A percentile compares a stretch with the other conserved stretches of the same genome.
These are phyloP conservation scores for Nomada ruficornis DNA, from an alignment of 2,888 invertebrate species.

Conservation along the genomic window DNA sequence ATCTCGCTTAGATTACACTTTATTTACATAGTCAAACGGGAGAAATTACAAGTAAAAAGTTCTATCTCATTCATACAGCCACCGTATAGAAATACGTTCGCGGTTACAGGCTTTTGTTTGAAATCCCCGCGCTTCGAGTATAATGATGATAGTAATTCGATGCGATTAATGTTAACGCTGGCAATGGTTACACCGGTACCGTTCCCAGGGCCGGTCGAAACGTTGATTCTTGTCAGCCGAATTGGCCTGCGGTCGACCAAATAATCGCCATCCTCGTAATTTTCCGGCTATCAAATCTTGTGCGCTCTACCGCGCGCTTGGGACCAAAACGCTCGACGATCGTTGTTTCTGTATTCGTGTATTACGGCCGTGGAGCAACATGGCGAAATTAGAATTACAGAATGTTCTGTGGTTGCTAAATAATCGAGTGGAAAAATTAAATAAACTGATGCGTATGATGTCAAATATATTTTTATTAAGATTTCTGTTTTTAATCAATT, in stretches of 20 bases:
- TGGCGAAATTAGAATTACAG: background rate
- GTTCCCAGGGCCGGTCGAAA: constrained; percentile 33
- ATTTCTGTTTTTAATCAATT: too few species aligned
- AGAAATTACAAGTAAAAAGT: background rate
- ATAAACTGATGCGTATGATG: too few species aligned
- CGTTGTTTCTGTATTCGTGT: background rate
- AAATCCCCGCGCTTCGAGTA: constrained; percentile 26
- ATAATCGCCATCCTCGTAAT: constrained; percentile 56
- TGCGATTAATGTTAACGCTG: constrained; percentile 54
- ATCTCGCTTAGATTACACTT: background rate
- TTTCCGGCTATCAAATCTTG: constrained; percentile 51
- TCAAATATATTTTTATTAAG: too few species aligned
- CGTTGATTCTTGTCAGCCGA: constrained; percentile 58
- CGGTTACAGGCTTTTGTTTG: constrained; percentile 34
- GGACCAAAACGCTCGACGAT: background rate
- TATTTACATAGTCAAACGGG: background rate
- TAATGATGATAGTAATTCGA: constrained; percentile 59
- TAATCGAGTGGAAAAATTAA: background rate
- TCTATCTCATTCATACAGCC: background rate
- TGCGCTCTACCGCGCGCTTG: constrained; percentile 1
- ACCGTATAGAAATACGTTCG: constrained; percentile 35
- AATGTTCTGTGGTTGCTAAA: background rate
- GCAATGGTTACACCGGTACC: constrained; percentile 19
- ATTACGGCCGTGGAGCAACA: background rate
- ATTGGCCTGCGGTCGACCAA: constrained; percentile 59